Evolutionary conservation across 2,888 invertebrate species (phyloP).

Genomic region (Pollenia griseotomentosa): DNA sequence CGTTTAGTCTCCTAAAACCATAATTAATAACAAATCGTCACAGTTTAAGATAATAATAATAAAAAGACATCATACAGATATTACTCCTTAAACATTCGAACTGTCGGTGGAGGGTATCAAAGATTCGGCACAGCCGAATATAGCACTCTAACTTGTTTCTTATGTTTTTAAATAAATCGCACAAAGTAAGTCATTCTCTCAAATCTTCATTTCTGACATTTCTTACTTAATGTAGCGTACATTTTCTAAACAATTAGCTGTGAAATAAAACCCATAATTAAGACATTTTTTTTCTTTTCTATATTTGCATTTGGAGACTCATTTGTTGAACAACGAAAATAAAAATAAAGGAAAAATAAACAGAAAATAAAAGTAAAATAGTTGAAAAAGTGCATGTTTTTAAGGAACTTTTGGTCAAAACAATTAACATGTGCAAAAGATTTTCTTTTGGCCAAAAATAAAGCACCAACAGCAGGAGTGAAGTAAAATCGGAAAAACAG

Average conservation of each 20-base stretch:
- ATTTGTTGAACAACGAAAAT: neutral
- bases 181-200: too few relatives aligned
- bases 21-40: too few relatives aligned
- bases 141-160: too few relatives aligned
- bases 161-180: too few relatives aligned
- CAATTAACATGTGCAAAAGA: neutral
- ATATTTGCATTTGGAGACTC: neutral
- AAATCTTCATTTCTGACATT: neutral
- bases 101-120: too few relatives aligned
- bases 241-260: constrained; percentile 12
- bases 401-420: constrained; percentile 16
- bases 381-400: neutral
- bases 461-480: neutral
- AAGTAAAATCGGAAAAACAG: neutral
- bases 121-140: too few relatives aligned
- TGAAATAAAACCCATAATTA: constrained; percentile 2
- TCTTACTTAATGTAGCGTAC: neutral
- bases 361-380: neutral
- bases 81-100: too few relatives aligned
- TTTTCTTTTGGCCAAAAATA: neutral
- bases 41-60: too few relatives aligned
- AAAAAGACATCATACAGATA: too few relatives aligned
- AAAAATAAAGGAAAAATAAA: neutral
- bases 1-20: too few relatives aligned
- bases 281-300: neutral